A percentile compares a stretch with the other conserved stretches of the same genome.
Conservation (phyloP, 2,797 vertebrate genomes). For the Tarsius wallacei region DNA sequence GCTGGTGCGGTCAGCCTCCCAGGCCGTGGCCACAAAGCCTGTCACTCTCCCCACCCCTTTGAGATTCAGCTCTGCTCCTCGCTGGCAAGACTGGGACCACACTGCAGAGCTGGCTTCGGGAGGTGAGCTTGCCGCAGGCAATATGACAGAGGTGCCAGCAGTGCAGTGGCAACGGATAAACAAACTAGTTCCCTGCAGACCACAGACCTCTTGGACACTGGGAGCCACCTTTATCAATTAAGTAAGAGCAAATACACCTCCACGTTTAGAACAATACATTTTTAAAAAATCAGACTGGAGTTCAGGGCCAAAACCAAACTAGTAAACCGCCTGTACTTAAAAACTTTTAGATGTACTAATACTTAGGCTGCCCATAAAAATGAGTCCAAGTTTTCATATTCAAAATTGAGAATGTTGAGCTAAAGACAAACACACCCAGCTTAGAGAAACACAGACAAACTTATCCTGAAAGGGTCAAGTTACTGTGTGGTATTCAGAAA, state of each 20-base stretch:
- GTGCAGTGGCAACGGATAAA: fast-evolving
- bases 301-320: not conserved
- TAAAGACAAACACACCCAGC: fast-evolving
- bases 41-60: fast-evolving
- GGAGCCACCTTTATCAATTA: too few relatives aligned
- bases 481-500: fast-evolving
- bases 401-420: fast-evolving
- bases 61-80: not conserved
- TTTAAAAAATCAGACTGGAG: not conserved
- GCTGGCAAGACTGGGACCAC: not conserved
- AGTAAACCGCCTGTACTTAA: not conserved
- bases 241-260: not conserved
- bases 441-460: fast-evolving
- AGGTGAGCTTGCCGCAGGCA: not conserved
- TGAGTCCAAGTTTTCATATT: fast-evolving
- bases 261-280: not conserved
- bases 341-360: fast-evolving
- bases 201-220: fast-evolving
- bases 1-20: slow-evolving; percentile 72
- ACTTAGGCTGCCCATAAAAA: fast-evolving
- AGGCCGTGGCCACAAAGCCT: slow-evolving; percentile 32
- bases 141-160: not conserved
- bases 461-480: too few relatives aligned
- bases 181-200: fast-evolving
- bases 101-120: not conserved